Evolutionary conservation across 2,888 invertebrate genomes (phyloP), one percentile per base, ranked within the genome.

Genomic region (Brenthis hecate): DNA sequence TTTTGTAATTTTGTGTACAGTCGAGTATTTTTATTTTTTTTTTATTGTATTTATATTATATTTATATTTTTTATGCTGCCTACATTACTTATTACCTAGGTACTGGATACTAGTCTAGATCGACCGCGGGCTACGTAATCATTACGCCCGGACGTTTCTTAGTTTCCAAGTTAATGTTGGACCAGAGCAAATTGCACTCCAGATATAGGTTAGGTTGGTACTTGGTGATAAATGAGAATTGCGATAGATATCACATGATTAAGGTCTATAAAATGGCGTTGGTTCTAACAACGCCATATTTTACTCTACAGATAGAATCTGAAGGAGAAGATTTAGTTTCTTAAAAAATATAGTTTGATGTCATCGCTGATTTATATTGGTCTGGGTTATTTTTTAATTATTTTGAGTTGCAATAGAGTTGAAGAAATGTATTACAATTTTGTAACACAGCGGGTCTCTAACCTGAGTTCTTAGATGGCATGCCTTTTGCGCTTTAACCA

Each of bases 161-260:
- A 53, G 48, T 58, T 32, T 62, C 61, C 16, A 48, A 48, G 61
- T 6, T 62, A 62, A 62, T 53, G 61, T 1, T 62, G 19, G 16
- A 19, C 19, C 16, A n/a, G 13, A 58, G 51, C 13, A 36, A 53
- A 62, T 53, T 62, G 19, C 62, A 14, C 62, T 53, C 51, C 6
- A 13, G 58, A 58, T 57, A n/a, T 32, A 51, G 51, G 51, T 32
- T 53, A 61, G 36, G 14, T 32, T 11, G 28, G 28, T 28, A 28
- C 28, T 28, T 28, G 13, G 8, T 53, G 62, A 62, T 62, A 23
- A 54, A 53, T 19, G 19, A 62, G 53, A 43, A 19, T 14, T 11
- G 58, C 19, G 13, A 36, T 54, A 13, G 62, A 62, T 62, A 14
- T 28, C 13, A 54, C 53, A 54, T 43, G 51, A 54, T 54, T 54